A percentile compares a stretch with the other conserved stretches of the same genome.
phyloP scores from a whole-genome alignment of 1,140 invertebrate species.

The Caerostris darwini region DNA sequence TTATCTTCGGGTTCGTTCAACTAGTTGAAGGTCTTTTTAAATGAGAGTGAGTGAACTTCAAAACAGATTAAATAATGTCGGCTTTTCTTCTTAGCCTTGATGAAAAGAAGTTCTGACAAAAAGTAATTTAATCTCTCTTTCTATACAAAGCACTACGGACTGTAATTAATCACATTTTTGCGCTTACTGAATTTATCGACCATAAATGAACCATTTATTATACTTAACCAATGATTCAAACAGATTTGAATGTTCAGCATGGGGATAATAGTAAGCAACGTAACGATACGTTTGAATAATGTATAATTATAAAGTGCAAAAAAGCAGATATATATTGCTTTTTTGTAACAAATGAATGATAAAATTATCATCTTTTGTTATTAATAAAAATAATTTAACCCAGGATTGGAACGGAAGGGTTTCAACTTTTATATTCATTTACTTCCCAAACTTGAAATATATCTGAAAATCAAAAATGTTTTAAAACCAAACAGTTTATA shows the following conservation, averaged over 20 bases:
- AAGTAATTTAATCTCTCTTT: slow-evolving; percentile 5
- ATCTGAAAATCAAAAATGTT: too few species aligned
- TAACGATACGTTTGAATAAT: not conserved
- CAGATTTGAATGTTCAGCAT: not conserved
- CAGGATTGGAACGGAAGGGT: too few species aligned
- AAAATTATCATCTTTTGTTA: not conserved
- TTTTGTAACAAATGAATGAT: not conserved
- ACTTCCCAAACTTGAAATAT: too few species aligned
- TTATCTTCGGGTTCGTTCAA: not conserved
- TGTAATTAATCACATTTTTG: not conserved
- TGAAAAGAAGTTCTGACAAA: not conserved
- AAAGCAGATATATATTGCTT: not conserved
- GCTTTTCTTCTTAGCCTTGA: not conserved
- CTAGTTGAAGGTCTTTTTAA: slow-evolving; percentile 16
- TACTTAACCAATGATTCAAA: not conserved
- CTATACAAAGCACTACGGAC: not conserved
- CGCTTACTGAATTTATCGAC: not conserved
- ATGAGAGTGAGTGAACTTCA: not conserved
- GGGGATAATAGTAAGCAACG: not conserved
- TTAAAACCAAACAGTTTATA: too few species aligned
- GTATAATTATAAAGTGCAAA: not conserved
- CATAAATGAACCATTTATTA: not conserved
- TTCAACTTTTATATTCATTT: too few species aligned
- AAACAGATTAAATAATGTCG: not conserved
- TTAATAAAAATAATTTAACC: too few species aligned